Evolutionary conservation across 2,113 vertebrate species (phyloP), one percentile per base, ranked within the genome.

Genomic region (Lanius ludovicianus): DNA sequence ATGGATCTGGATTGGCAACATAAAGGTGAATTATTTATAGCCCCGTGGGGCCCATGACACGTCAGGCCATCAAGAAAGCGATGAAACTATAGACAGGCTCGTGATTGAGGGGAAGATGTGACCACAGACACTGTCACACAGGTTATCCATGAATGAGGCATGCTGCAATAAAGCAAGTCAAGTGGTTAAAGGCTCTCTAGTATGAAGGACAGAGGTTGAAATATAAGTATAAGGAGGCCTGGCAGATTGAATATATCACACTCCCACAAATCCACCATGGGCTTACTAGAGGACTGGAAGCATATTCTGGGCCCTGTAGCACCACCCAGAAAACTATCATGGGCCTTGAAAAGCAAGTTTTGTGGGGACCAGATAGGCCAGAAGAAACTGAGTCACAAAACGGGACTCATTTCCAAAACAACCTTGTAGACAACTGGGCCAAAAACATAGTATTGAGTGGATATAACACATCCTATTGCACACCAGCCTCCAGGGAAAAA

Each of bases 31-130:
- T 83, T 76, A 47, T 76, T 62, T 55, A 42, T 28, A 49, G 47
- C 25, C 69, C 3, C 2, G 16, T 46, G 39, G 28, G 28, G 53
- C 16, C 28, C n/a, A 31, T 35, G 27, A 57, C 25, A 19, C 30
- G 30, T 41, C 35, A 49, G 47, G 18, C 18, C 28, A 76, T 28
- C 41, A 37, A 49, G 18, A 52, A 47, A 35, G 18, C 1, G 1
- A 67, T 55, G 21, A 21, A 91, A 8, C 24, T 24, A 19, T 4
- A 46, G 33, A 46, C 0, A 0, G 27, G 12, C 19, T 57, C 0
- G 0, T 68, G 76, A 55, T 1, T 14, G 5, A 49, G 47, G 16
- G 47, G 28, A 57, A 18, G 37, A 31, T 37, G 63, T 69, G 20
- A 39, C 20, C 14, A 31, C 14, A 28, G 49, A 50, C 31, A 19